phyloP scores from a whole-genome alignment of 2,888 invertebrate species.

The Gymnoscelis rufifasciata region DNA sequence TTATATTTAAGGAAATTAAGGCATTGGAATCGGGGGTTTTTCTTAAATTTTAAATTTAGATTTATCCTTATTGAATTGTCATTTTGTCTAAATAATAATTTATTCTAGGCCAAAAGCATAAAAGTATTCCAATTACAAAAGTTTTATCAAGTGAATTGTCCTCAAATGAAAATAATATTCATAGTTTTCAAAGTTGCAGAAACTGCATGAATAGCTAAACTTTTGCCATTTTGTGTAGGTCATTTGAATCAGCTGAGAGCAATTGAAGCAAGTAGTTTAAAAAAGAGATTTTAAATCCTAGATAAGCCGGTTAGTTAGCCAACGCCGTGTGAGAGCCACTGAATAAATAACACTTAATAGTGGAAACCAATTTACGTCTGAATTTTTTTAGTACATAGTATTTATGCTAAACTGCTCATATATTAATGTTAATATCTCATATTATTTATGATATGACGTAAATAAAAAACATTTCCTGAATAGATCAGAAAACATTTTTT shows the following conservation, averaged over 20 bases:
- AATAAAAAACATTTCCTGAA: too few species aligned
- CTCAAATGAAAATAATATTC: conserved; percentile 20
- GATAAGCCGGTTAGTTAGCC: conserved; percentile 5
- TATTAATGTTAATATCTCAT: too few species aligned
- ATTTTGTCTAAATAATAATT: too few species aligned
- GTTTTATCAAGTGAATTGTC: conserved; percentile 3
- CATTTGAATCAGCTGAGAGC: conserved; percentile 30
- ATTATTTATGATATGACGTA: too few species aligned
- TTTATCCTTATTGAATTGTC: too few species aligned
- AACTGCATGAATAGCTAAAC: conserved; percentile 22
- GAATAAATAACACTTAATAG: too few species aligned
- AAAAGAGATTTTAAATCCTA: background rate
- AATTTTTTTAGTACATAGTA: too few species aligned
- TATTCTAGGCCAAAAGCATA: background rate
- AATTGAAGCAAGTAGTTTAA: conserved; percentile 42
- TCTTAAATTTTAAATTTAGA: too few species aligned
- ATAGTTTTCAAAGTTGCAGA: conserved; percentile 17
- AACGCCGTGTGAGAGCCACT: conserved; percentile 6
- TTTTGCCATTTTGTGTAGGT: conserved; percentile 23
- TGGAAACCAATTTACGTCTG: conserved; percentile 4
- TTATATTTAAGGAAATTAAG: too few species aligned
- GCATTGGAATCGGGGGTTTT: too few species aligned
- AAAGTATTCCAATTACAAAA: background rate
- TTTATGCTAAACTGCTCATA: too few species aligned
- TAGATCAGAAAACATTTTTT: too few species aligned